Base-by-base conservation (phyloP, 2,888 invertebrate species). In the Nephrotoma guestfalica region DNA sequence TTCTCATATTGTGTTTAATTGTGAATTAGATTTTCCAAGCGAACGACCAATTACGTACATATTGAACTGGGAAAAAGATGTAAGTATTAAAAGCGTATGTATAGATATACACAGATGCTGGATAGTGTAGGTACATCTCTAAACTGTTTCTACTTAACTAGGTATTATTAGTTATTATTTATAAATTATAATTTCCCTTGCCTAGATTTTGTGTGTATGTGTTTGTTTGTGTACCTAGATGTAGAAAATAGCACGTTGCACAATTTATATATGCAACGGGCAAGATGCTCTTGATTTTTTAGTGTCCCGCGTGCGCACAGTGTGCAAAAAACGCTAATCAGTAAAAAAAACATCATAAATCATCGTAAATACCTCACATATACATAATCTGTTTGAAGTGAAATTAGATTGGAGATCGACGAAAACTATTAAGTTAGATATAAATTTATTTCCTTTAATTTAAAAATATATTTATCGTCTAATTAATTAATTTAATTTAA, bases 1-100 rank as follows among this genome's bases (percentile, higher is more conserved):
- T 88, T 91, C 91, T 87, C 90, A 91, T 89, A 91, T 90, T 87
- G 91, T 91, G 87, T 91, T 92, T 89, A 91, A 91, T 90, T 92
- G 92, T 88, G 90, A 90, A 87, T 94, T 98, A 89, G 96, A 97
- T 92, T 97, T 97, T 91, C 96, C 97, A 88, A 96, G 96, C 91
- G 95, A 96, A 89, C 94, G 95, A 90, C 95, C 95, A 89, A 96
- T 97, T 89, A 96, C 97, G 7, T 97, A 97, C 91, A 95, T 96
- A 89, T 93, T 98, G 87, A 95, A 96, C 90, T 98, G 98, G 98
- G 96, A 95, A 90, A 97, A 97, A 92, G 96, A 96, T 90, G 97
- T 97, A 92, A 95, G 95, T 92, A 88, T 87, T 30, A 30, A 30
- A 30, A 11, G 0, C 5, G 2, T 0, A 30, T 86, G 87, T 85